Percentiles rank a stretch among this genome's conserved stretches.
Evolutionary conservation across 2,888 invertebrate species (phyloP).

Genomic region (Dasypolia templi): DNA sequence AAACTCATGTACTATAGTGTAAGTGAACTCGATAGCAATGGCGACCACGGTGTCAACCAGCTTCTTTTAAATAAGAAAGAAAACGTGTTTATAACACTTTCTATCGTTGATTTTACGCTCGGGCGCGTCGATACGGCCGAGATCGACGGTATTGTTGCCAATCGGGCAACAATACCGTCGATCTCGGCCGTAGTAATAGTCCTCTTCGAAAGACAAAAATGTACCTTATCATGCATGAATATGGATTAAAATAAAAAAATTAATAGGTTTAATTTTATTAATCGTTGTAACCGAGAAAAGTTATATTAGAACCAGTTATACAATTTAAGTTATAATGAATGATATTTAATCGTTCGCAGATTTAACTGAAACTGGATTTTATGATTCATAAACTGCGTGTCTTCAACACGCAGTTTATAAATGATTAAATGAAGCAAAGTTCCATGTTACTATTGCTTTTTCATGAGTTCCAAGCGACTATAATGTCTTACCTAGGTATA

Average conservation of each 20-base stretch:
- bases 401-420: slow-evolving; percentile 20
- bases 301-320: slow-evolving; percentile 50
- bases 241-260: not conserved
- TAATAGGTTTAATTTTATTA: slow-evolving; percentile 34
- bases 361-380: slow-evolving; percentile 17
- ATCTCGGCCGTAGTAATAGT: too few species aligned
- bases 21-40: slow-evolving; percentile 76
- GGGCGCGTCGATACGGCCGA: slow-evolving; percentile 68
- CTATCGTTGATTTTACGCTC: slow-evolving; percentile 83
- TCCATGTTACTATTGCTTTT: not conserved
- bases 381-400: too few species aligned
- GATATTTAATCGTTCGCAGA: slow-evolving; percentile 41
- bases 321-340: slow-evolving; percentile 46
- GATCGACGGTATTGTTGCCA: too few species aligned
- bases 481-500: not conserved
- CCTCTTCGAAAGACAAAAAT: slow-evolving; percentile 31
- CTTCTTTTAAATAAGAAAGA: slow-evolving; percentile 87
- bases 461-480: not conserved
- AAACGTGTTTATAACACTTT: slow-evolving; percentile 87
- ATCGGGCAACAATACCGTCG: slow-evolving; percentile 43
- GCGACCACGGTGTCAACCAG: slow-evolving; percentile 71
- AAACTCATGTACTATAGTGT: slow-evolving; percentile 61
- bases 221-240: slow-evolving; percentile 31
- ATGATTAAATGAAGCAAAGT: not conserved
- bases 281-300: slow-evolving; percentile 20